Base-by-base conservation (phyloP, 2,797 vertebrate species). In the Otus scops region DNA sequence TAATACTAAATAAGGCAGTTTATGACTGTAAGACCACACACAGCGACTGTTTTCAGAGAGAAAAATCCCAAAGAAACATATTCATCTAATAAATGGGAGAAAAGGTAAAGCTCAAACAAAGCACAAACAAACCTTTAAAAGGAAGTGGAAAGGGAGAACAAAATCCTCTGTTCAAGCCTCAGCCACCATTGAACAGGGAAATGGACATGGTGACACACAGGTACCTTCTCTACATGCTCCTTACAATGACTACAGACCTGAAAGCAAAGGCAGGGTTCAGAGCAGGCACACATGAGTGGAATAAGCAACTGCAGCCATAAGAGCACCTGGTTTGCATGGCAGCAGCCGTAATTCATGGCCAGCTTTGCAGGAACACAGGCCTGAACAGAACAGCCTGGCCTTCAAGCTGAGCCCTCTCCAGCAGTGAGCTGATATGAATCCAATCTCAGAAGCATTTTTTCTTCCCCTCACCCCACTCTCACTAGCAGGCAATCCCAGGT, bases 41-140 rank as follows among this genome's bases (percentile, higher is more conserved):
- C 10, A 79, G 65, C 4, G 39, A 71, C 77, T 59, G 27, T 53
- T 95, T 95, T 79, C 76, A 86, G 88, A 95, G 32, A 45, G 68
- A 91, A 96, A 92, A 93, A 60, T 77, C 60, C 32, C 22, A n/a
- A 88, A 77, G 59, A 76, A 92, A 92, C 61, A 64, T 61, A 92
- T 64, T 90, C 19, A 85, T 90, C 53, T 79, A 64, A 73, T 75
- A 95, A 94, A 94, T 65, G 71, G 77, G 75, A 91, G 61, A 79
- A 90, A 92, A 94, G 41, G 27, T 68, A 91, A 96, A 92, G 74
- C 45, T 64, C 77, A 95, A 95, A 80, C 48, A 47, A 78, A 67
- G 60, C 51, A 76, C 82, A 92, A 96, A 85, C 43, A 69, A 86
- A 57, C 30, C 75, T 96, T 78, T 89, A 94, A 95, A 96, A 95